Percentiles rank a stretch among this genome's conserved stretches.
Conservation (phyloP, 1,140 invertebrate genomes). For the Adelges cooleyi region DNA sequence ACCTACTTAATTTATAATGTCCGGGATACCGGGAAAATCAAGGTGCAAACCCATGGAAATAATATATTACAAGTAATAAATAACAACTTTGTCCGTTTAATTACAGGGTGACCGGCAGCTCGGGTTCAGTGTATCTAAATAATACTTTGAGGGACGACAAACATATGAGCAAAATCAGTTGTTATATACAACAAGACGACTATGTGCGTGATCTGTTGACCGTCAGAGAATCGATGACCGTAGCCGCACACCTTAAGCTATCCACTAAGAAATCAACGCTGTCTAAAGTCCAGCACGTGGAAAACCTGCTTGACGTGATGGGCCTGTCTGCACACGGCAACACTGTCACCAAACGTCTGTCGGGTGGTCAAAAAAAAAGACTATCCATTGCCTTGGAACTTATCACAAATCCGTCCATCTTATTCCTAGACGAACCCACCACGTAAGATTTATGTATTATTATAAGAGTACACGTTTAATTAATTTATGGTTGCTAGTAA, state of each 20-base stretch:
- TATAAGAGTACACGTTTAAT: neutral
- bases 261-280: neutral
- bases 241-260: slow-evolving; percentile 82
- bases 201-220: slow-evolving; percentile 69
- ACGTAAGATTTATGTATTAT: slow-evolving; percentile 46
- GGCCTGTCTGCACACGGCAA: slow-evolving; percentile 46
- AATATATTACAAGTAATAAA: too few species aligned
- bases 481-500: too few species aligned
- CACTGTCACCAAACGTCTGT: slow-evolving; percentile 49
- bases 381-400: slow-evolving; percentile 56
- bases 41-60: too few species aligned
- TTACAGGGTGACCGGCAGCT: slow-evolving; percentile 42
- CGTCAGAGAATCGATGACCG: slow-evolving; percentile 71
- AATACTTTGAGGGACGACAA: slow-evolving; percentile 55
- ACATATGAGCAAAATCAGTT: slow-evolving; percentile 66
- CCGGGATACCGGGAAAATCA: too few species aligned
- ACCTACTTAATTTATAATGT: too few species aligned
- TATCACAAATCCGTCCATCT: slow-evolving; percentile 60
- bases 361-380: slow-evolving; percentile 59
- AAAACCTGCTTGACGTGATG: slow-evolving; percentile 49
- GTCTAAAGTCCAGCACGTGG: slow-evolving; percentile 36
- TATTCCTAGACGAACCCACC: slow-evolving; percentile 67
- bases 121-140: slow-evolving; percentile 68
- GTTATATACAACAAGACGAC: slow-evolving; percentile 87
- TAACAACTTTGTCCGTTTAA: too few species aligned